Conservation (phyloP, 2,888 invertebrate genomes). For the Myathropa florea region DNA sequence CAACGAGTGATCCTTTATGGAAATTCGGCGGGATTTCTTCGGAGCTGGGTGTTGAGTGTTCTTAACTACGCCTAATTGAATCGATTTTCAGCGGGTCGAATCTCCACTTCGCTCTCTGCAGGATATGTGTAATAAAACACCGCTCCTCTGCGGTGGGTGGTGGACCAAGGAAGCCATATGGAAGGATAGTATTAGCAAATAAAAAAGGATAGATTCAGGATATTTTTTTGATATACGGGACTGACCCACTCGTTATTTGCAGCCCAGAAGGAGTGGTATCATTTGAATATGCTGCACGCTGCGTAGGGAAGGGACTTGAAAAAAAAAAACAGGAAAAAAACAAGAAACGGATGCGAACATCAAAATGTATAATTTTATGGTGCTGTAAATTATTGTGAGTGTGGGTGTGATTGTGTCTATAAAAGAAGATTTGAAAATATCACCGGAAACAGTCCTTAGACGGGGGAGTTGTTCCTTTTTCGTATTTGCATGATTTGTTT, state of each 20-base stretch:
- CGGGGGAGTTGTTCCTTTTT: background rate
- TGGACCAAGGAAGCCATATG: conserved; percentile 18
- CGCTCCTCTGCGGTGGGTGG: background rate
- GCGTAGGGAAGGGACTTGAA: conserved; percentile 3
- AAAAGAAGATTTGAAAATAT: conserved; percentile 26
- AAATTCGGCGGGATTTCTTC: conserved; percentile 26
- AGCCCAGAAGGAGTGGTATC: conserved; percentile 40
- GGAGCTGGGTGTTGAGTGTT: conserved; percentile 37
- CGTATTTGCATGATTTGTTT: background rate
- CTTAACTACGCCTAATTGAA: conserved; percentile 60
- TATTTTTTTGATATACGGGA: conserved; percentile 59
- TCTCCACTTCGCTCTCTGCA: conserved; percentile 20
- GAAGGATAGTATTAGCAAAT: conserved; percentile 45
- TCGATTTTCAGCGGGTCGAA: conserved; percentile 56
- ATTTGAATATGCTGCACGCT: conserved; percentile 22
- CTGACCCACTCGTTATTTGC: conserved; percentile 66
- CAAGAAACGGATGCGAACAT: conserved; percentile 27
- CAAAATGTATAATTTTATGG: conserved; percentile 53
- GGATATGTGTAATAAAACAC: conserved; percentile 53
- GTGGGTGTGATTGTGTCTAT: conserved; percentile 2
- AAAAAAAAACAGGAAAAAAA: background rate
- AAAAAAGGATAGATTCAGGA: conserved; percentile 54
- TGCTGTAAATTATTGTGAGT: conserved; percentile 56
- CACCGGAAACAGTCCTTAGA: background rate
- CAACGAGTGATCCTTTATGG: conserved; percentile 9